These are phyloP conservation scores for Crocallis elinguaria DNA, from an alignment of 2,888 invertebrate genomes.

Conservation along the genomic window DNA sequence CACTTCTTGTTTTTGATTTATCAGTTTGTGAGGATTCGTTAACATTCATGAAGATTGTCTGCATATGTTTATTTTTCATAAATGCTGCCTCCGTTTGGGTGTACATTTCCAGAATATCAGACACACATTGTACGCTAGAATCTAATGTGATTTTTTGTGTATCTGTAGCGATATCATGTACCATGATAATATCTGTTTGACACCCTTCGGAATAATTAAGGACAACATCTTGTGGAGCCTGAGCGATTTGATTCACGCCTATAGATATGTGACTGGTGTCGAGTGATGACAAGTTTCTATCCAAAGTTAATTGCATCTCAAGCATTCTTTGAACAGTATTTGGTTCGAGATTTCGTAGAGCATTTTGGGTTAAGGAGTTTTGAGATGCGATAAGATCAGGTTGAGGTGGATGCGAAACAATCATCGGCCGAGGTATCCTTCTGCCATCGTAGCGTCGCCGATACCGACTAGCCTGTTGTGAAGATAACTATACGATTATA, in stretches of 20 bases:
- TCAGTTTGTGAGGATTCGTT: slow-evolving; percentile 67
- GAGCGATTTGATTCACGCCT: slow-evolving; percentile 67
- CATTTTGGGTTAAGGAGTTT: slow-evolving; percentile 45
- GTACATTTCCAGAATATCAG: slow-evolving; percentile 66
- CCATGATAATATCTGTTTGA: slow-evolving; percentile 73
- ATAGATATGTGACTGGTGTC: slow-evolving; percentile 66
- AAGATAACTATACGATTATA: slow-evolving; percentile 55
- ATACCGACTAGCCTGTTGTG: slow-evolving; percentile 79
- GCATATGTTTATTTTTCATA: slow-evolving; percentile 68
- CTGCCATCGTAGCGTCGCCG: slow-evolving; percentile 73
- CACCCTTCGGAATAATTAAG: slow-evolving; percentile 69
- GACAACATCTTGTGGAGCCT: slow-evolving; percentile 70
- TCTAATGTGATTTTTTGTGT: slow-evolving; percentile 72
- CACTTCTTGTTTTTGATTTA: slow-evolving; percentile 60
- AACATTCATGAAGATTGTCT: slow-evolving; percentile 56
- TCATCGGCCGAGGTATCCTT: slow-evolving; percentile 57
- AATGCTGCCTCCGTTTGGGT: slow-evolving; percentile 69
- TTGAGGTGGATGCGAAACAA: slow-evolving; percentile 57
- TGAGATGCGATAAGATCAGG: slow-evolving; percentile 62
- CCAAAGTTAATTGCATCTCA: slow-evolving; percentile 75
- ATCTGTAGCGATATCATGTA: slow-evolving; percentile 69
- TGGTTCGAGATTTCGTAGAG: slow-evolving; percentile 54
- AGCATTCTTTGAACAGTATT: slow-evolving; percentile 67
- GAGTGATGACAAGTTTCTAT: slow-evolving; percentile 69
- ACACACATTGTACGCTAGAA: slow-evolving; percentile 65